Conservation (phyloP, 2,113 vertebrate species). For the Tinamus guttatus region DNA sequence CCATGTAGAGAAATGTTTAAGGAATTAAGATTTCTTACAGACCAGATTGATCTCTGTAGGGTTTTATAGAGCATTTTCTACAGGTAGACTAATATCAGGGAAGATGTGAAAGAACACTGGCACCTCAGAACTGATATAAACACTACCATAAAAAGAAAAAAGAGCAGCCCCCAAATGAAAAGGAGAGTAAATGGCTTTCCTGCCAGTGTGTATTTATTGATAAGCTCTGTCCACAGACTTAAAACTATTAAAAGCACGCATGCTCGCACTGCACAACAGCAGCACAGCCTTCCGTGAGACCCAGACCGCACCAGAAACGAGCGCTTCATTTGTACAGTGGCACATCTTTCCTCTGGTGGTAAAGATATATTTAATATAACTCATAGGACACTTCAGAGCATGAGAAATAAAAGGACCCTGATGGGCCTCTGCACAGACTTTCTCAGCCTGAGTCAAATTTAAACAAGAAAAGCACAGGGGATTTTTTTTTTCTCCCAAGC, state of each 20-base stretch:
- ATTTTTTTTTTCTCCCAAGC: not conserved
- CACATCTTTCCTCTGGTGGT: not conserved
- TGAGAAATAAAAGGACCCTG: slow-evolving; percentile 22
- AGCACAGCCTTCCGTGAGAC: slow-evolving; percentile 1
- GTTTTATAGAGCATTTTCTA: slow-evolving; percentile 26
- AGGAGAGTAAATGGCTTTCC: slow-evolving; percentile 11
- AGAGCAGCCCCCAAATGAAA: not conserved
- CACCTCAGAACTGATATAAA: slow-evolving; percentile 25
- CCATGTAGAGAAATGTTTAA: not conserved
- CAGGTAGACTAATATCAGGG: slow-evolving; percentile 18
- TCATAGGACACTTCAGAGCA: not conserved
- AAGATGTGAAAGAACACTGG: slow-evolving; percentile 23
- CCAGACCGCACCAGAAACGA: not conserved
- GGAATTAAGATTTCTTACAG: not conserved
- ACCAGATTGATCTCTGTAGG: not conserved
- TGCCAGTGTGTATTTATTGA: slow-evolving; percentile 28
- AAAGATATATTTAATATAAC: slow-evolving; percentile 19
- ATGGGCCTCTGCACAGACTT: not conserved
- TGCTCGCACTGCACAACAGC: not conserved
- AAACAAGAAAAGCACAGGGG: not conserved
- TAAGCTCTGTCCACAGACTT: slow-evolving; percentile 18
- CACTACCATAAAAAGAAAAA: slow-evolving; percentile 61
- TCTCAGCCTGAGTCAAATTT: slow-evolving; percentile 4
- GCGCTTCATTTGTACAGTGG: not conserved
- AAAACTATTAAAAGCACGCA: slow-evolving; percentile 40